Percentiles rank a stretch among this genome's conserved stretches.
Evolutionary conservation across 2,797 vertebrate genomes (phyloP).

Genomic region (Kryptopterus vitreolus): DNA sequence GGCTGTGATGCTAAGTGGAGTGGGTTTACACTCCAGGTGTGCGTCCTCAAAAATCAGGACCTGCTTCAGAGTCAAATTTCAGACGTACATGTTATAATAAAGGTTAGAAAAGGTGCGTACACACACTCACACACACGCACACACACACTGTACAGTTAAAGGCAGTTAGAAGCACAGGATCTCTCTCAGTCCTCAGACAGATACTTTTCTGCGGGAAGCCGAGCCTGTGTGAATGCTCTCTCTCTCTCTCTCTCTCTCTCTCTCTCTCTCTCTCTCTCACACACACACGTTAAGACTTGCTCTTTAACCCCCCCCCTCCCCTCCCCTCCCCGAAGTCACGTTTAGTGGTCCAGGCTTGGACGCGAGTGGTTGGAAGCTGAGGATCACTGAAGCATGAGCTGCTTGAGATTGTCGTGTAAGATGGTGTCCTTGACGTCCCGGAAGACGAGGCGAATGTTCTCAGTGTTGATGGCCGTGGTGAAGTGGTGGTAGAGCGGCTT

Average conservation of each 20-base stretch:
- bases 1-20: neutral
- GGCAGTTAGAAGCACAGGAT: neutral
- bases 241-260: neutral
- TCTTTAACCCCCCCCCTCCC: neutral
- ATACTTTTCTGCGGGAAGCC: neutral
- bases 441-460: slow-evolving; percentile 97
- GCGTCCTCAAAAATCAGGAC: slow-evolving; percentile 1
- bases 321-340: neutral
- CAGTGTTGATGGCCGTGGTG: slow-evolving; percentile 98
- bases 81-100: slow-evolving; percentile 2
- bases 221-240: neutral
- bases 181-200: neutral
- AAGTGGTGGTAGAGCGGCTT: slow-evolving; percentile 98
- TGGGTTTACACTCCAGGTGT: neutral
- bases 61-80: neutral
- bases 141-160: slow-evolving; percentile 10
- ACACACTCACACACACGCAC: neutral
- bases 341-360: slow-evolving; percentile 24
- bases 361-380: slow-evolving; percentile 8
- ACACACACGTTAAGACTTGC: slow-evolving; percentile 23
- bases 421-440: slow-evolving; percentile 98
- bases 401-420: slow-evolving; percentile 98
- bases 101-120: neutral
- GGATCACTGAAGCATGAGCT: slow-evolving; percentile 95
- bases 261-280: neutral